phyloP scores from a whole-genome alignment of 2,113 vertebrate species.

The Poecilia latipinna region DNA sequence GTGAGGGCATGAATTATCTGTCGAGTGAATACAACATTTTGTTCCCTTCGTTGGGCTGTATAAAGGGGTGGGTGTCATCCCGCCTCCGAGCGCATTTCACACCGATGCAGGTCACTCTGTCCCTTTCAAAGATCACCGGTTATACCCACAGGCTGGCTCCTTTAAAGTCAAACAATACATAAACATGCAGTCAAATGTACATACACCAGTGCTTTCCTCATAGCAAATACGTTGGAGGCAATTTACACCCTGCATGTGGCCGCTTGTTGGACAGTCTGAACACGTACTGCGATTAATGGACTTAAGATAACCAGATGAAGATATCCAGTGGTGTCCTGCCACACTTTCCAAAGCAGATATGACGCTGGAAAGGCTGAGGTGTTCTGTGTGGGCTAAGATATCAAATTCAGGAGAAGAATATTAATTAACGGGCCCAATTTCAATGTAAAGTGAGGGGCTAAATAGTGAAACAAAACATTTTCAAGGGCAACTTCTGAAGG shows the following conservation, averaged over 20 bases:
- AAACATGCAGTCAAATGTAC: background rate
- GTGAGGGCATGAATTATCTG: slow-evolving; percentile 62
- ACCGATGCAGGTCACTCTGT: slow-evolving; percentile 66
- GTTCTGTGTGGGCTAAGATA: background rate
- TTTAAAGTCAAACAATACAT: background rate
- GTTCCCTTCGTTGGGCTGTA: slow-evolving; percentile 48
- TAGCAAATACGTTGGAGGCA: background rate
- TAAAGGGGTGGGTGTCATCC: slow-evolving; percentile 58
- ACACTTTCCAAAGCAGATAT: background rate
- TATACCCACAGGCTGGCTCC: slow-evolving; percentile 4
- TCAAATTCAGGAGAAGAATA: background rate
- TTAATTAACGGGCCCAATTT: background rate
- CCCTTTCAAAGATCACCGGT: slow-evolving; percentile 54
- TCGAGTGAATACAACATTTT: slow-evolving; percentile 57
- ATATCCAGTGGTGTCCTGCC: background rate
- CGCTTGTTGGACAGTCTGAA: background rate
- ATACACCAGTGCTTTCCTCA: background rate
- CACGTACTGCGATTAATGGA: slow-evolving; percentile 22
- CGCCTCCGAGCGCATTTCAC: slow-evolving; percentile 54
- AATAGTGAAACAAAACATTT: background rate
- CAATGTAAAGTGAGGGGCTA: background rate
- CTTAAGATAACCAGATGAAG: slow-evolving; percentile 4
- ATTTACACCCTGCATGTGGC: background rate
- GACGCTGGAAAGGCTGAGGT: background rate
- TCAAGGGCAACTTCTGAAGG: background rate